Base-by-base conservation (phyloP, 1,140 invertebrate genomes). In the Chymomyza costata region DNA sequence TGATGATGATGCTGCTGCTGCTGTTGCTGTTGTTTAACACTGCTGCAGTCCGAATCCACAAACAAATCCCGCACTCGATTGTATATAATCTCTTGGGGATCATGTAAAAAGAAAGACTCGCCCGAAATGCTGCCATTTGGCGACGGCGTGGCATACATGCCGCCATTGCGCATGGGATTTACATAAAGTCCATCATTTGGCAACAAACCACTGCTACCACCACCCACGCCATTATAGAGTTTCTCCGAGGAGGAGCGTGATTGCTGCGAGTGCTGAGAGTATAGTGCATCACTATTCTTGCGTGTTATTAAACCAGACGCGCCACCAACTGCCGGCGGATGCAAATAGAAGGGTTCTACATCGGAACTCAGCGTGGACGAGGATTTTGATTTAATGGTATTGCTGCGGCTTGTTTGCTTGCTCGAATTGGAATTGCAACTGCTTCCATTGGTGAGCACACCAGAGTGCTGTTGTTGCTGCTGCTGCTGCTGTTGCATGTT, bases 51-150 rank as follows among this genome's bases (percentile, higher is more conserved):
- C 1, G 84, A 80, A 61, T 90, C 90, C 43, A 91, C 90, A 83
- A 96, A 96, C 30, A 96, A 86, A 69, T 94, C 92, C 30, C 93
- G 90, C 40, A 94, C 92, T 34, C 92, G 88, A 65, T 93, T 92
- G 76, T 93, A 93, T 3, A 91, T 89, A 30, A 93, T 87, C 54
- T 94, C 91, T 85, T 89, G 91, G 17, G 90, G 93, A 74, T 92
- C 92, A 85, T 96, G 94, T 21, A 95, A 87, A 66, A 94, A 95
- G 86, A 95, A 96, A 5, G 94, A 92, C 58, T 93, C 91, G 13
- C 90, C 89, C 7, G 87, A 86, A 11, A 85, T 67, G 62, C 84
- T 86, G 44, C 78, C 84, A 39, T 55, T 82, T 8, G 76, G 85
- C 25, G 70, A 85, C 43, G 74, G 80, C 5, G 76, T 76, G 8